Evolutionary conservation across 1,140 invertebrate species (phyloP).

Genomic region (Sinella curviseta): DNA sequence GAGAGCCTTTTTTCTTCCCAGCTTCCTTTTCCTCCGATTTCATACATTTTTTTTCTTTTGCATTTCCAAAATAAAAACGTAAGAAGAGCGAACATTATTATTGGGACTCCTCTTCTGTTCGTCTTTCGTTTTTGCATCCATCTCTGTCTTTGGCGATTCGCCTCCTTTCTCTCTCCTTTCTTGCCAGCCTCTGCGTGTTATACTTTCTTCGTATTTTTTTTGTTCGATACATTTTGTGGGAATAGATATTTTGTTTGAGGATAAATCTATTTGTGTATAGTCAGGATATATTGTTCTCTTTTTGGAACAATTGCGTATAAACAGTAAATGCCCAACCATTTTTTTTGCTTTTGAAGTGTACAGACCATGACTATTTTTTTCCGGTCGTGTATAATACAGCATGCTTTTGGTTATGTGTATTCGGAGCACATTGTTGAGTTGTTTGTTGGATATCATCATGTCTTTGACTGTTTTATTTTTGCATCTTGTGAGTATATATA

Average conservation of each 20-base stretch:
- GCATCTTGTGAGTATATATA: neutral
- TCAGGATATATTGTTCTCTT: too few species aligned
- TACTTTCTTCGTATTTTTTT: too few species aligned
- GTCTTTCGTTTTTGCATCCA: neutral
- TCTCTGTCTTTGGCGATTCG: neutral
- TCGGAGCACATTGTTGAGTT: neutral
- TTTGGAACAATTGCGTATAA: neutral
- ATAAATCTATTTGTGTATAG: too few species aligned
- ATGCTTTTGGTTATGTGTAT: neutral
- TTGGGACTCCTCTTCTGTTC: neutral
- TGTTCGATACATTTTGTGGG: too few species aligned
- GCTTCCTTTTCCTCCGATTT: neutral
- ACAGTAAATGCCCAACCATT: neutral
- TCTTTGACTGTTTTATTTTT: neutral
- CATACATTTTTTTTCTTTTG: neutral
- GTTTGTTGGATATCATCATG: neutral
- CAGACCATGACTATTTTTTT: neutral
- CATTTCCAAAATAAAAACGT: neutral
- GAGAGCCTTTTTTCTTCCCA: conserved; percentile 13
- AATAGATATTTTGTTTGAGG: too few species aligned
- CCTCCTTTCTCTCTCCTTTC: neutral
- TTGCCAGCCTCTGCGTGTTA: neutral
- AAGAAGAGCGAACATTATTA: neutral
- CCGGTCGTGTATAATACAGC: neutral
- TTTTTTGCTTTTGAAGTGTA: neutral